Evolutionary conservation across 2,797 vertebrate species (phyloP).

Genomic region (Anisognathus igniventris): DNA sequence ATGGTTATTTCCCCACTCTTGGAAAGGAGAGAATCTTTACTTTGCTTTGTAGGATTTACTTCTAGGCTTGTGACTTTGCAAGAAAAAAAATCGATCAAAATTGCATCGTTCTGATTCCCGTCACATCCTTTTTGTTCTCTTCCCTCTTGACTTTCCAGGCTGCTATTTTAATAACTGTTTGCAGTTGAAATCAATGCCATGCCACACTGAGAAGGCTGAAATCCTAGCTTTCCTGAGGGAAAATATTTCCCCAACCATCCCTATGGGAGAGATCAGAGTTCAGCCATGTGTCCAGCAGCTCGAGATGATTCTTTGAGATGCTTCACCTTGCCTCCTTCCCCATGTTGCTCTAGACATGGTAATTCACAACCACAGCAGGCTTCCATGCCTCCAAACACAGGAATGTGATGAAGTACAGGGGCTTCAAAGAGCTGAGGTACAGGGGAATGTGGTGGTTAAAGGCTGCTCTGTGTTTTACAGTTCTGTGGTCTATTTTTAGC

Average conservation of each 20-base stretch:
- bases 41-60: background rate
- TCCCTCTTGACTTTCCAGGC: background rate
- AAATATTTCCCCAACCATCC: background rate
- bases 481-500: background rate
- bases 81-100: background rate
- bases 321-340: background rate
- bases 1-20: background rate
- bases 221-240: background rate
- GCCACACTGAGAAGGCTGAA: background rate
- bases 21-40: background rate
- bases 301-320: background rate
- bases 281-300: background rate
- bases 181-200: background rate
- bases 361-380: background rate
- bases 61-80: background rate
- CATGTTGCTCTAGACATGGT: background rate
- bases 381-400: background rate
- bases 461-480: background rate
- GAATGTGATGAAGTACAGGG: background rate
- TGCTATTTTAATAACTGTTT: conserved; percentile 14
- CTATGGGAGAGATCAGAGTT: background rate
- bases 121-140: conserved; percentile 12
- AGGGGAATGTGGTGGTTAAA: background rate
- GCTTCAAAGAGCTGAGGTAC: background rate
- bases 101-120: rapidly evolving